A percentile compares a stretch with the other conserved stretches of the same genome.
phyloP scores from a whole-genome alignment of 2,797 vertebrate genomes.

The Meda fulgida region DNA sequence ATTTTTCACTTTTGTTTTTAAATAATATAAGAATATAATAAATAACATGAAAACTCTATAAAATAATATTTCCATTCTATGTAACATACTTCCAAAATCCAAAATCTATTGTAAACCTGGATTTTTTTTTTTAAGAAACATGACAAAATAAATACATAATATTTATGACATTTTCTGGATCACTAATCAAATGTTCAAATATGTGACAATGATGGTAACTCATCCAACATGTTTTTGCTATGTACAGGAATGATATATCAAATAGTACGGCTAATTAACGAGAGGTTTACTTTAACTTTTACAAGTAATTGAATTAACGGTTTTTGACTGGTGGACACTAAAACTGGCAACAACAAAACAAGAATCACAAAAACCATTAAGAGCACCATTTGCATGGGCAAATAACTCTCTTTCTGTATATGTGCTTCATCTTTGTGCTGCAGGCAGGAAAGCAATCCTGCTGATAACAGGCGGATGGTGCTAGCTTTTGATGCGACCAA shows the following conservation, averaged over 20 bases:
- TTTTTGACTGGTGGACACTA: background rate
- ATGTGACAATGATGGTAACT: background rate
- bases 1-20: background rate
- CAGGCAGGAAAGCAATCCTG: background rate
- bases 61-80: background rate
- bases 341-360: background rate
- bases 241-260: background rate
- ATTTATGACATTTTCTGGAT: background rate
- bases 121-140: no score
- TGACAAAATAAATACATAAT: no score
- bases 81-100: background rate
- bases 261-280: background rate
- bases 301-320: background rate
- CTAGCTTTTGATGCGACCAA: background rate
- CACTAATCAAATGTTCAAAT: background rate
- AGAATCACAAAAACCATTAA: background rate
- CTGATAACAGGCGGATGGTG: background rate
- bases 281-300: background rate
- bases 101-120: no score
- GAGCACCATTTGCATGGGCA: background rate
- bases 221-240: background rate
- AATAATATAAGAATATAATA: no score
- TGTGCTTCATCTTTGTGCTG: background rate
- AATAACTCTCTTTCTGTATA: background rate
- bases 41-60: background rate